Evolutionary conservation across 2,797 vertebrate species (phyloP).

Genomic region (Sebastes nivosus): DNA sequence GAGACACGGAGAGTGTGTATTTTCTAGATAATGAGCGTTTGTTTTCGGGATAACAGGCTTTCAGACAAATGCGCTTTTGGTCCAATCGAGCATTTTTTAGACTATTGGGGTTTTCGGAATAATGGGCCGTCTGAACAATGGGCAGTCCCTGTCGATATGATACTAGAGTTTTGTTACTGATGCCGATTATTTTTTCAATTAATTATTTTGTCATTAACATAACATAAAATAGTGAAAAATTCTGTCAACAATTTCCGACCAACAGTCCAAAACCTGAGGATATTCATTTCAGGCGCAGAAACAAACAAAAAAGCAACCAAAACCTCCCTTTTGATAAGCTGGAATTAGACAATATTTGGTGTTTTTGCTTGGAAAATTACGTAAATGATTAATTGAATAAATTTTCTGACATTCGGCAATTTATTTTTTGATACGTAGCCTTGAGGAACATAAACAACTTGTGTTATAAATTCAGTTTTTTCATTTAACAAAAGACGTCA

Average conservation of each 20-base stretch:
- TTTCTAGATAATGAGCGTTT: background rate
- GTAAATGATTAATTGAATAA: background rate
- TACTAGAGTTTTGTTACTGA: background rate
- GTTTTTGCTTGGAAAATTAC: no score
- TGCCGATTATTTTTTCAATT: background rate
- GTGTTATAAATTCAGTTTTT: background rate
- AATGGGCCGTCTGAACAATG: background rate
- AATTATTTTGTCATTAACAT: rapidly evolving
- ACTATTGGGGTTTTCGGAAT: background rate
- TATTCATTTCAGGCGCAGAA: background rate
- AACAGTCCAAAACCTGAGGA: no score
- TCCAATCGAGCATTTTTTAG: background rate
- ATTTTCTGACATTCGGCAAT: background rate
- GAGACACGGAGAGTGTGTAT: background rate
- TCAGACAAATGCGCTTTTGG: background rate
- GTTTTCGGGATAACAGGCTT: background rate
- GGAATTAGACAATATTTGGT: no score
- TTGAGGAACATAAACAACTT: no score
- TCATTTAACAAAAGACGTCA: background rate
- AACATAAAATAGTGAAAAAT: background rate
- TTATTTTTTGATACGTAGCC: no score
- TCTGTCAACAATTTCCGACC: no score
- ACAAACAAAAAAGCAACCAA: background rate
- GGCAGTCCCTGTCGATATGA: background rate
- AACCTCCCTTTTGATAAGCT: background rate